Evolutionary conservation across 2,113 vertebrate genomes (phyloP), one percentile per base, ranked within the genome.

Genomic region (Scomber japonicus): DNA sequence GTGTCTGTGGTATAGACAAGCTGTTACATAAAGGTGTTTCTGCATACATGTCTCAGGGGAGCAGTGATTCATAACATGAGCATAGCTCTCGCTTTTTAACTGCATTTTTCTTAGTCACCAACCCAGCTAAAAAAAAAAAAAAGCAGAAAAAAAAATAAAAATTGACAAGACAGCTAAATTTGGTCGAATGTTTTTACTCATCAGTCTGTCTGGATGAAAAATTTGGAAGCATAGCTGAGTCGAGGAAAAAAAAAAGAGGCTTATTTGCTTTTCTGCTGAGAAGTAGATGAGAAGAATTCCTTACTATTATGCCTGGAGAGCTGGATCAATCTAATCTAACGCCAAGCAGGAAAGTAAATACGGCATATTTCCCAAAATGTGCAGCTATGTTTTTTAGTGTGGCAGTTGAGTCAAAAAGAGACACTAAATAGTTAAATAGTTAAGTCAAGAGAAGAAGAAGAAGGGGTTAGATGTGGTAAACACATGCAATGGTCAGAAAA

Each of bases 11-110:
- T 88, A 87, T 80, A 82, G 71, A 87, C 64, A 31, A 75, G 68
- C 65, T 80, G 61, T 93, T 91, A 89, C 77, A 78, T 89, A 90
- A 89, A 85, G 30, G 68, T 21, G 16, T 55, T 85, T 61, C 73
- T 71, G 75, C 67, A 81, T 78, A 56, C 57, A 79, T 59, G 61
- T 75, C 81, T 71, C 81, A 40, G 35, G 61, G 75, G 90, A 65
- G 24, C 49, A 3, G 30, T 86, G 88, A 87, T 75, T 90, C 91
- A 91, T 19, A 75, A 55, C 57, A 71, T 62, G 31, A 72, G 51
- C 60, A 70, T 0, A 19, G 46, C n/a, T 73, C 46, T 80, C 24
- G 24, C 64, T 16, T 21, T 77, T 86, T 51, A 81, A 24, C 75
- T 78, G 70, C 79, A 87, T 53, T 82, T 80, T 88, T 84, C 71